A percentile compares a stretch with the other conserved stretches of the same genome.
Evolutionary conservation across 37 sponge, comb jelly and placozoan genomes (phyloP).

Genomic region (Axinella damicornis): DNA sequence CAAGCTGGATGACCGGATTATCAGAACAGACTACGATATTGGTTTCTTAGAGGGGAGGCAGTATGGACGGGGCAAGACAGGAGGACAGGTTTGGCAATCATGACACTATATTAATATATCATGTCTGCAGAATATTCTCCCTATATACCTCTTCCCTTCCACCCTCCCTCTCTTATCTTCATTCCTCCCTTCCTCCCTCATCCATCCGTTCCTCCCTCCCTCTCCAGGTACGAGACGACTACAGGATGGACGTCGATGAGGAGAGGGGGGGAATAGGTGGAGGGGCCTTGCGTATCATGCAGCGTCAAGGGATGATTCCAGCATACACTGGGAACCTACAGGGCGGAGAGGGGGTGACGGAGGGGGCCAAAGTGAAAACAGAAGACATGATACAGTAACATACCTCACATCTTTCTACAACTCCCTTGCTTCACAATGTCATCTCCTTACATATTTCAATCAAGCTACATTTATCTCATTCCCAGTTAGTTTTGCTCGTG

Average conservation of each 20-base stretch:
- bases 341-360: too few species aligned
- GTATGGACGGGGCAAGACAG: conserved; percentile 93
- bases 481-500: too few species aligned
- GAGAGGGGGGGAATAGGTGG: conserved; percentile 92
- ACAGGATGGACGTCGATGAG: conserved; percentile 92
- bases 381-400: neutral
- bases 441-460: neutral
- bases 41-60: conserved; percentile 98
- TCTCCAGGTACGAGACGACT: conserved; percentile 95
- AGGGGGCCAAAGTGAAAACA: too few species aligned
- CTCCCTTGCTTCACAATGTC: neutral
- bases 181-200: too few species aligned
- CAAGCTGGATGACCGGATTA: conserved; percentile 95
- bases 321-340: too few species aligned
- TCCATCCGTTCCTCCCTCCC: too few species aligned
- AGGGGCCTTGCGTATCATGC: neutral
- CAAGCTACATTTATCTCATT: too few species aligned
- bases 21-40: conserved; percentile 94
- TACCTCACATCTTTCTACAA: neutral
- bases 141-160: too few species aligned
- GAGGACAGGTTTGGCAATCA: conserved; percentile 87
- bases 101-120: too few species aligned
- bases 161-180: too few species aligned
- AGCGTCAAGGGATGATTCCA: neutral
- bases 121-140: too few species aligned